Evolutionary conservation across 1,140 invertebrate species (phyloP).

Genomic region (Leptinotarsa lineolata): DNA sequence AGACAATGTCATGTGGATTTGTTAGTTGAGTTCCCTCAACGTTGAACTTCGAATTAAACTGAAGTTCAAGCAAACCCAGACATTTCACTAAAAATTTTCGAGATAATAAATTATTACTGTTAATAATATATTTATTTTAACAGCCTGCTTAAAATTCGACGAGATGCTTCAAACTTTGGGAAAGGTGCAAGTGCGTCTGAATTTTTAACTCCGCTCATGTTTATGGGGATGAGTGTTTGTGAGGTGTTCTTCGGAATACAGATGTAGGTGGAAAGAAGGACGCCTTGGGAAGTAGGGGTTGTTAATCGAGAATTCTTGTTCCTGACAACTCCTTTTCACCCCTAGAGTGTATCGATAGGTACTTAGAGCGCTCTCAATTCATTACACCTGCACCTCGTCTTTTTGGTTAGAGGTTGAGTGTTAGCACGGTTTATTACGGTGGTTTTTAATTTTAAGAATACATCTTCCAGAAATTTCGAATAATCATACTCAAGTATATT

Average conservation of each 20-base stretch:
- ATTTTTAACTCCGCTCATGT: constrained; percentile 24
- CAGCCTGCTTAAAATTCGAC: constrained; percentile 14
- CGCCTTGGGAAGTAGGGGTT: constrained; percentile 7
- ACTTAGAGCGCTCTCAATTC: constrained; percentile 42
- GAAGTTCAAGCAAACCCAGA: background rate
- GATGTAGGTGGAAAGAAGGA: background rate
- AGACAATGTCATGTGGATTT: too few relatives aligned
- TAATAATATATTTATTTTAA: constrained; percentile 22
- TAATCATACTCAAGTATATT: too few relatives aligned
- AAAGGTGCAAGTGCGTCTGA: constrained; percentile 26
- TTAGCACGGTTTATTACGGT: too few relatives aligned
- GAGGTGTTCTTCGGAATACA: constrained; percentile 18
- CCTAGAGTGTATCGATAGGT: constrained; percentile 46
- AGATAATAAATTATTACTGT: constrained; percentile 7
- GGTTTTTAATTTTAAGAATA: too few relatives aligned
- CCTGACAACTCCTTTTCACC: constrained; percentile 43
- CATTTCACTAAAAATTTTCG: background rate
- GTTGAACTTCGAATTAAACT: too few relatives aligned
- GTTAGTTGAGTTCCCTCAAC: too few relatives aligned
- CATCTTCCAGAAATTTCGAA: too few relatives aligned
- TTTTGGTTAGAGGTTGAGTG: background rate
- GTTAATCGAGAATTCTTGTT: constrained; percentile 50
- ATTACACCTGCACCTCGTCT: constrained; percentile 37
- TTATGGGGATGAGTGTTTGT: constrained; percentile 22
- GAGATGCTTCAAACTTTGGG: constrained; percentile 16